Conservation (phyloP, 2,888 invertebrate genomes). For the Odontocolon sp. region DNA sequence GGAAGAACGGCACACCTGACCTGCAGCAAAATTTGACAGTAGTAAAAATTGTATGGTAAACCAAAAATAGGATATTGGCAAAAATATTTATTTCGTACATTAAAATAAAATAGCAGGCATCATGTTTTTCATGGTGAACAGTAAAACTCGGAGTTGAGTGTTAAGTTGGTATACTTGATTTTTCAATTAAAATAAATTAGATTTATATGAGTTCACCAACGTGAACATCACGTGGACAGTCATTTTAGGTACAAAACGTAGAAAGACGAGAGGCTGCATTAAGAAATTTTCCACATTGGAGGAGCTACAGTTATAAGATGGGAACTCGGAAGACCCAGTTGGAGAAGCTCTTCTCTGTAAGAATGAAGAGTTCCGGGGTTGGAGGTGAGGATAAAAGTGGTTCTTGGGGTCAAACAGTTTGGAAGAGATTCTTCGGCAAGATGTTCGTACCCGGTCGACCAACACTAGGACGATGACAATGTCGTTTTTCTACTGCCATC, state of each 20-base stretch:
- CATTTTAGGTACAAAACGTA: not conserved
- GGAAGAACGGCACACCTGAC: not conserved
- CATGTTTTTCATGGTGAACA: no score
- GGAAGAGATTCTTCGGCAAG: conserved; percentile 52
- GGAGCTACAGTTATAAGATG: conserved; percentile 29
- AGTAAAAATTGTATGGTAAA: no score
- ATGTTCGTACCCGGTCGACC: conserved; percentile 22
- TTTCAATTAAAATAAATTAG: no score
- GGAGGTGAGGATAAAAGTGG: conserved; percentile 54
- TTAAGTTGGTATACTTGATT: no score
- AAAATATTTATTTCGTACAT: no score
- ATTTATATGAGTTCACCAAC: no score
- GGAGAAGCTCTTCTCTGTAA: conserved; percentile 45
- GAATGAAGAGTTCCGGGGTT: conserved; percentile 52
- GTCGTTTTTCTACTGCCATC: not conserved
- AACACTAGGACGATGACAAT: conserved; percentile 13
- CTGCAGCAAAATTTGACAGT: no score
- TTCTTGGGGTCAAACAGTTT: conserved; percentile 61
- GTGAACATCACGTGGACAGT: no score
- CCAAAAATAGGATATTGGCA: not conserved
- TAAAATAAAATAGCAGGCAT: no score
- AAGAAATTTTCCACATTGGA: conserved; percentile 38
- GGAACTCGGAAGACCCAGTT: conserved; percentile 29
- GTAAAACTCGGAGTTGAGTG: no score
- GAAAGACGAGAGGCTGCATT: not conserved